Evolutionary conservation across 1,140 invertebrate species (phyloP).

Genomic region (Leptopilina clavipes): DNA sequence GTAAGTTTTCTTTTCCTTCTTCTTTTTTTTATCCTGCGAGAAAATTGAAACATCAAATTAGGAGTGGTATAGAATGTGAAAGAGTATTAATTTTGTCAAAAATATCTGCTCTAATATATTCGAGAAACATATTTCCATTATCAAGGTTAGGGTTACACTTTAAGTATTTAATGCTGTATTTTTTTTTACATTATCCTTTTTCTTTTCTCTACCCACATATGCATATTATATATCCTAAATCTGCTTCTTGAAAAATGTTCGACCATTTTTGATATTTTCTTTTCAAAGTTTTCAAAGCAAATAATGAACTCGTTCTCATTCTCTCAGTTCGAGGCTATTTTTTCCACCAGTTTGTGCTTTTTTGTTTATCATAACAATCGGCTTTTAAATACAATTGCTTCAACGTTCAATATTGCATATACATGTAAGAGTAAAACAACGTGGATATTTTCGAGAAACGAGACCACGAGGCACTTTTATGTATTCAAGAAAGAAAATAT

Average conservation of each 20-base stretch:
- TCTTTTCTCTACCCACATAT: background rate
- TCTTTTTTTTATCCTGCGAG: background rate
- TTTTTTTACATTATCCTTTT: background rate
- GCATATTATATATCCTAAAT: background rate
- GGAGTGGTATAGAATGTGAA: background rate
- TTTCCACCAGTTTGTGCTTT: background rate
- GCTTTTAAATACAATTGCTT: background rate
- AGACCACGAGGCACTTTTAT: background rate
- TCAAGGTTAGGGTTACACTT: conserved; percentile 20
- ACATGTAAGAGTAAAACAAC: background rate
- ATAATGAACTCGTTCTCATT: background rate
- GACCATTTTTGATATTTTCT: background rate
- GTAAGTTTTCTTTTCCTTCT: conserved; percentile 20
- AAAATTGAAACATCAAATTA: conserved; percentile 19
- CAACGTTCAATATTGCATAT: background rate
- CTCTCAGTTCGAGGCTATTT: background rate
- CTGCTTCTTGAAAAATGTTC: background rate
- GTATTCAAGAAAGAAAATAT: background rate
- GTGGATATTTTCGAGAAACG: background rate
- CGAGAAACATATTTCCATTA: background rate
- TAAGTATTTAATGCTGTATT: background rate
- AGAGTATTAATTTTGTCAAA: background rate
- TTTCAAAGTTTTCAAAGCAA: background rate
- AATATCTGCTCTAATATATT: background rate
- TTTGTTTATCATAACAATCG: conserved; percentile 30